A percentile compares a stretch with the other conserved stretches of the same genome.
phyloP scores from a whole-genome alignment of 2,888 invertebrate species.

The Deroplatys truncata region DNA sequence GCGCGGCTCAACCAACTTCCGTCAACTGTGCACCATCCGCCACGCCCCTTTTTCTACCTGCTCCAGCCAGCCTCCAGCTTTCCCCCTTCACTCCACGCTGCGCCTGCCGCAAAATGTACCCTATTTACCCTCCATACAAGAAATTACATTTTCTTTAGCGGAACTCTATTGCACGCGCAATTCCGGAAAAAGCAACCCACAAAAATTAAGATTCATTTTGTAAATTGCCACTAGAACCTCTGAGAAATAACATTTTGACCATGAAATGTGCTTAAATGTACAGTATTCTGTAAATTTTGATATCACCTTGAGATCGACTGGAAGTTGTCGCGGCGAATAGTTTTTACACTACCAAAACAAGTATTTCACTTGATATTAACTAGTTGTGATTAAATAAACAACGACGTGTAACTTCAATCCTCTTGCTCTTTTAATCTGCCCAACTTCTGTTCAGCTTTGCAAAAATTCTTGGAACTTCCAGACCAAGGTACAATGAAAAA shows the following conservation, averaged over 20 bases:
- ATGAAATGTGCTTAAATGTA: background rate
- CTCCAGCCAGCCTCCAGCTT: slow-evolving; percentile 4
- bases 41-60: slow-evolving; percentile 16
- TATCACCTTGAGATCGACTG: no score
- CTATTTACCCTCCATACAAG: background rate
- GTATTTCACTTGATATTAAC: no score
- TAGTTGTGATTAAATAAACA: no score
- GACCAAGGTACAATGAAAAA: no score
- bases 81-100: background rate
- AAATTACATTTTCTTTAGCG: background rate
- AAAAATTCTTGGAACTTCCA: no score
- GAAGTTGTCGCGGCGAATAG: no score
- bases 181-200: background rate
- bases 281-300: no score
- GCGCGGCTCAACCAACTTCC: background rate
- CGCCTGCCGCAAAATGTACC: background rate
- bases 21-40: background rate
- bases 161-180: background rate
- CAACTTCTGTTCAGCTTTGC: no score
- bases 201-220: background rate
- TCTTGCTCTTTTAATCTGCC: no score
- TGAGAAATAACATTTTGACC: background rate
- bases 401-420: no score
- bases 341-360: no score
- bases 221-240: background rate